phyloP scores from a whole-genome alignment of 2,797 vertebrate genomes.

The Karalla daura region DNA sequence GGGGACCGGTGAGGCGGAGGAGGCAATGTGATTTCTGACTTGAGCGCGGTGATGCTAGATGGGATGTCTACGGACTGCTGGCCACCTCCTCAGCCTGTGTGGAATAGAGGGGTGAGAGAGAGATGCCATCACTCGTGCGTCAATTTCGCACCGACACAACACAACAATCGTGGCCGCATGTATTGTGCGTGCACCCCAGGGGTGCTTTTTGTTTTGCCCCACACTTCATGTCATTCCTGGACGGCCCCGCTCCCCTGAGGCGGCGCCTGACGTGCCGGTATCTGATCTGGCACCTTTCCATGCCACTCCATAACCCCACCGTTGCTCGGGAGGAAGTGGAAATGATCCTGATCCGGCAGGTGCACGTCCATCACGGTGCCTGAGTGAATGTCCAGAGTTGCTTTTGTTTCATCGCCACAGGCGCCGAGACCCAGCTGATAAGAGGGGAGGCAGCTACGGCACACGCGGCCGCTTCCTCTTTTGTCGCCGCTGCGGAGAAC shows the following conservation, averaged over 20 bases:
- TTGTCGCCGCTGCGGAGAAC: conserved; percentile 9
- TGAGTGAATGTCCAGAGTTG: conserved; percentile 61
- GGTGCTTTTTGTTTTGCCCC: conserved; percentile 56
- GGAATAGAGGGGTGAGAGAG: conserved; percentile 8
- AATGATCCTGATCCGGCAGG: conserved; percentile 51
- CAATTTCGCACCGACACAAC: conserved; percentile 26
- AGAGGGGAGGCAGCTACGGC: conserved; percentile 30
- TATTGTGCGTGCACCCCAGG: conserved; percentile 11
- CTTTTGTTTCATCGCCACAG: conserved; percentile 57
- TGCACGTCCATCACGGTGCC: conserved; percentile 70
- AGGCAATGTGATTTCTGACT: conserved; percentile 67
- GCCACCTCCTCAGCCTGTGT: conserved; percentile 45
- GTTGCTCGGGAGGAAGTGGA: conserved; percentile 62
- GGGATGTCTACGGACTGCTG: conserved; percentile 50
- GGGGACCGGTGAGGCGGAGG: conserved; percentile 36
- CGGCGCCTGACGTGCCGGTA: conserved; percentile 62
- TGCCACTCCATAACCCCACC: conserved; percentile 69
- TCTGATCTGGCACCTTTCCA: conserved; percentile 69
- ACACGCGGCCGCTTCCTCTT: conserved; percentile 18
- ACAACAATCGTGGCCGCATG: conserved; percentile 21
- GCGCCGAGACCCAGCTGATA: conserved; percentile 41
- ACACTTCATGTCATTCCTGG: conserved; percentile 47
- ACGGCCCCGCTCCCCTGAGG: conserved; percentile 56
- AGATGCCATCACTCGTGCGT: conserved; percentile 23
- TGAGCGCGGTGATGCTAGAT: conserved; percentile 46